These are phyloP conservation scores for Bombus confusus DNA, from an alignment of 1,140 invertebrate genomes.

Conservation along the genomic window DNA sequence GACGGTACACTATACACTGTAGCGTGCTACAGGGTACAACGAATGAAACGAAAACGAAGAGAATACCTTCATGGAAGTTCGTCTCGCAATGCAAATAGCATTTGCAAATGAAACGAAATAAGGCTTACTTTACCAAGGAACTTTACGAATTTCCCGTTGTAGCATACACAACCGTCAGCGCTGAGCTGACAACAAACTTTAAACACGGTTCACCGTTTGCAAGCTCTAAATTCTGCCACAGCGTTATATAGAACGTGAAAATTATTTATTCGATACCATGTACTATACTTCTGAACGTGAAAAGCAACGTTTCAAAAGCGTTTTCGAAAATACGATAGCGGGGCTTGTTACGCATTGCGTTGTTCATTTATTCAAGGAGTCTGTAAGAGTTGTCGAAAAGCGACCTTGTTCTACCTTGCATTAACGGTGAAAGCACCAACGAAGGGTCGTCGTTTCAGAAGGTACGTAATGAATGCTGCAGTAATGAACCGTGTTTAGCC, in stretches of 20 bases:
- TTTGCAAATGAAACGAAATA: constrained; percentile 30
- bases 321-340: not conserved
- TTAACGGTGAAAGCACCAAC: constrained; percentile 1
- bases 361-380: constrained; percentile 28
- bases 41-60: not conserved
- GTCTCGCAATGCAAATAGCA: constrained; percentile 14
- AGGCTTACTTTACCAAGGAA: constrained; percentile 14
- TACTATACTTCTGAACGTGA: too few relatives aligned
- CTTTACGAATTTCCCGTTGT: constrained; percentile 30
- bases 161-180: not conserved
- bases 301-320: not conserved
- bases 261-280: not conserved
- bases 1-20: too few relatives aligned
- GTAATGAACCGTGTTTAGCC: constrained; percentile 34
- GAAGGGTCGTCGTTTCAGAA: constrained; percentile 17
- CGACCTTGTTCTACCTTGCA: constrained; percentile 15
- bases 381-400: constrained; percentile 6
- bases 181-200: constrained; percentile 23
- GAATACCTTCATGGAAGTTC: not conserved
- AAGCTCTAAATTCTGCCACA: not conserved
- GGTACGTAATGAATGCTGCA: constrained; percentile 28
- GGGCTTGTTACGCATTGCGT: not conserved
- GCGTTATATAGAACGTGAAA: not conserved
- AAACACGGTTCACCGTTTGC: constrained; percentile 5
- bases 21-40: not conserved